A percentile compares a stretch with the other conserved stretches of the same genome.
These are phyloP conservation scores for Drosophila orosa DNA, from an alignment of 1,140 invertebrate species.

Conservation along the genomic window DNA sequence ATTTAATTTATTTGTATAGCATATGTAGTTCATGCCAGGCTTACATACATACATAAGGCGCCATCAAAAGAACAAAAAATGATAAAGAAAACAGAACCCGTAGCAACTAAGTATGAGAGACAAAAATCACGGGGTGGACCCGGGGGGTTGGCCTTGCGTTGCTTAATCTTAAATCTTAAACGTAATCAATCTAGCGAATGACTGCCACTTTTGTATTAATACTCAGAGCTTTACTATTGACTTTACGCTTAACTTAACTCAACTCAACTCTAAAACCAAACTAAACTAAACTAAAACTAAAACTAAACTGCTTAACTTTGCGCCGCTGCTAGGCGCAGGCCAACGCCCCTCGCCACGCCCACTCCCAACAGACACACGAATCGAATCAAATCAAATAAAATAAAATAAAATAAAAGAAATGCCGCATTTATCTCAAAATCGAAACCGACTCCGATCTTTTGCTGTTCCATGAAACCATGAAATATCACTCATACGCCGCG, in stretches of 20 bases:
- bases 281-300: conserved; percentile 23
- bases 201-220: conserved; percentile 70
- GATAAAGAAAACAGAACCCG: conserved; percentile 14
- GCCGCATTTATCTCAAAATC: conserved; percentile 71
- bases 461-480: conserved; percentile 17
- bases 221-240: conserved; percentile 71
- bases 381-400: conserved; percentile 39
- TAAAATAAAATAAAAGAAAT: conserved; percentile 49
- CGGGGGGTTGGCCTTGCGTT: conserved; percentile 30
- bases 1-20: conserved; percentile 82
- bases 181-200: conserved; percentile 45
- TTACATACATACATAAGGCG: conserved; percentile 57
- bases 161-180: conserved; percentile 33
- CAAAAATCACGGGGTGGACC: conserved; percentile 1
- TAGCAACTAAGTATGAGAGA: conserved; percentile 55
- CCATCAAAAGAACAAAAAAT: conserved; percentile 43
- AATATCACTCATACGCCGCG: conserved; percentile 71
- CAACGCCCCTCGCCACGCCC: conserved; percentile 9
- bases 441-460: conserved; percentile 39
- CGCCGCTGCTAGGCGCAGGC: conserved; percentile 26
- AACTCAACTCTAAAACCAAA: conserved; percentile 39
- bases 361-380: conserved; percentile 14
- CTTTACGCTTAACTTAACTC: conserved; percentile 40
- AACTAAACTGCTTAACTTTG: conserved; percentile 41
- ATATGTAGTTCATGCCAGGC: conserved; percentile 60